Evolutionary conservation across 2,888 invertebrate genomes (phyloP), one percentile per base, ranked within the genome.

Genomic region (Alentia gelatinosa): DNA sequence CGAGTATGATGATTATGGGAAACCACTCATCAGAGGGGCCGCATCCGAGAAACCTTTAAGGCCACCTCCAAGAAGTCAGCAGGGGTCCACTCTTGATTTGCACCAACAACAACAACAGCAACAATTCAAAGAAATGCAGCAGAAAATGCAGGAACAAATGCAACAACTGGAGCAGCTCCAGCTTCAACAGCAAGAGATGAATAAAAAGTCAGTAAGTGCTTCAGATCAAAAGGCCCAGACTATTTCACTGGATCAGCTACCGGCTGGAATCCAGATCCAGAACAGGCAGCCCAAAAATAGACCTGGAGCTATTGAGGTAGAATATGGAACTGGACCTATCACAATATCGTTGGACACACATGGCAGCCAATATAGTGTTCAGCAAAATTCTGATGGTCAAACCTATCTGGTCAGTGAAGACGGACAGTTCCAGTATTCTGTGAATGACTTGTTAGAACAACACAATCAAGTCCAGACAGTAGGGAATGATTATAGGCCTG

Each of bases 301-400:
- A 63, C 93, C 93, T 0, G 92, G 92, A n/a, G 90, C 91, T 0
- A 93, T 93, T 30, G 93, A 93, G 79, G 92, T 93, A 23, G 91
- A 92, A 75, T 93, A 93, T 90, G 90, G 63, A 30, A 92, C 92
- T 9, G 93, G 93, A 5, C 93, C 93, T 7, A 92, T 93, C 56
- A 93, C 93, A 0, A 93, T 93, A n/a, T 89, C 93, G 1, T 90
- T 93, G 26, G 93, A 93, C 40, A 92, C 93, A 0, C 90, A 90
- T 50, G 63, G 89, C 1, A 83, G 90, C 30, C 90, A 90, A 35
- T 90, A 33, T 37, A 83, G 63, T 63, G 90, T 90, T 5, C 42
- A 86, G 37, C 88, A 91, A 33, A 23, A 7, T 50, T 19, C 39
- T 79, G 88, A 68, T 75, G 47, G 90, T 1, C 15, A 12, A 15